Conservation (phyloP, 2,888 invertebrate species). For the Stictocephala bisonia region DNA sequence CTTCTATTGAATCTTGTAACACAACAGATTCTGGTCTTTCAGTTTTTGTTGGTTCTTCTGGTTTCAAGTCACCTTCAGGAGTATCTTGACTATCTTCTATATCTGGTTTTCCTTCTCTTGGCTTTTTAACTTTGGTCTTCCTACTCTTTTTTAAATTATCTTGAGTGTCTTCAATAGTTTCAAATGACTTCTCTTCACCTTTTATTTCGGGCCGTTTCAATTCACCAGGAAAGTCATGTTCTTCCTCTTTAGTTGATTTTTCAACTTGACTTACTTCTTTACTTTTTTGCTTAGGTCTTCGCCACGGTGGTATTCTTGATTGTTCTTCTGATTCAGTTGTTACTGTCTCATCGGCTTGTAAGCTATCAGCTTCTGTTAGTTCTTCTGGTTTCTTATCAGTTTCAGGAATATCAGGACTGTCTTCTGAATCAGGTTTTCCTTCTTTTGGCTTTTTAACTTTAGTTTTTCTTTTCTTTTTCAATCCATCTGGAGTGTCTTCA, state of each 20-base stretch:
- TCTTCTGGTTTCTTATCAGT: background rate
- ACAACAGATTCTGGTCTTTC: too few relatives aligned
- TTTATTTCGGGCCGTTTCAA: background rate
- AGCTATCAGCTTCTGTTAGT: background rate
- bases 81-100: too few relatives aligned
- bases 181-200: background rate
- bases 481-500: slow-evolving; percentile 50
- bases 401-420: background rate
- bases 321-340: background rate
- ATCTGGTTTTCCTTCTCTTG: too few relatives aligned
- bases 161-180: background rate
- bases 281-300: background rate
- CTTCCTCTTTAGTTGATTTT: background rate
- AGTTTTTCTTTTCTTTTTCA: slow-evolving; percentile 50
- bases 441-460: slow-evolving; percentile 26
- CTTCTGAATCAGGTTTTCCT: background rate
- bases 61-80: too few relatives aligned
- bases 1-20: too few relatives aligned
- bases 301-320: slow-evolving; percentile 12
- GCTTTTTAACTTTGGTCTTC: background rate
- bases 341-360: background rate
- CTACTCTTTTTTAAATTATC: too few relatives aligned
- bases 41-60: too few relatives aligned
- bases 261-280: background rate
- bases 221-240: background rate